Base-by-base conservation (phyloP, 2,797 vertebrate genomes). In the Austrolebias charrua region DNA sequence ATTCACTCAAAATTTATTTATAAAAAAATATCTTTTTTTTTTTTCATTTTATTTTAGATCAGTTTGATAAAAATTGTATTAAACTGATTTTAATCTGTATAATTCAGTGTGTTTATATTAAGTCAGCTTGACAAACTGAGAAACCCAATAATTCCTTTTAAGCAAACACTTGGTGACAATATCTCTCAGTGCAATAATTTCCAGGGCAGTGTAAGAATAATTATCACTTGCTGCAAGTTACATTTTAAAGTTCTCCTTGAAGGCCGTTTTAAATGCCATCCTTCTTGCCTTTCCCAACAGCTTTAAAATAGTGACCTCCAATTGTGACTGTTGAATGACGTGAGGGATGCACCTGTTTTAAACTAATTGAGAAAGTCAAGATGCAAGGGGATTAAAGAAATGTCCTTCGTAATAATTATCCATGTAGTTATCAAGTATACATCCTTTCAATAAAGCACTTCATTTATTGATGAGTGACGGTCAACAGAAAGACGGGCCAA, bases 311-410 rank as follows among this genome's bases (percentile, higher is more conserved):
- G 57, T 66, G 57, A 66, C 73, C 55, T 15, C 61, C 59, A 60
- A 66, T 60, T 77, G 61, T 69, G 69, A 76, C 64, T 82, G 69
- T 80, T 81, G 59, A 82, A 82, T 85, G 72, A 81, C 55, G 73
- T 49, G 49, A 68, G 29, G 20, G 18, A 69, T 65, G 54, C 47
- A 55, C 35, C 40, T 63, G 58, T 35, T 76, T 77, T 61, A 19
- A 64, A 69, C 50, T 44, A 66, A 80, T 71, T 73, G 59, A 24
- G 29, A 73, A 69, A 75, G 55, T 58, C 63, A 35, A n/a, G 16
- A 49, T 60, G 66, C 66, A 13, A 6, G 9, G 45, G 54, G 38
- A 7, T 18, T 38, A 50, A 50, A 51, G 24, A 63, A 63, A n/a
- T 43, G 4, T 20, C 24, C 35, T 10, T 51, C 16, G n/a, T 6